Base-by-base conservation (phyloP, 2,797 vertebrate species). In the Agapornis canus region DNA sequence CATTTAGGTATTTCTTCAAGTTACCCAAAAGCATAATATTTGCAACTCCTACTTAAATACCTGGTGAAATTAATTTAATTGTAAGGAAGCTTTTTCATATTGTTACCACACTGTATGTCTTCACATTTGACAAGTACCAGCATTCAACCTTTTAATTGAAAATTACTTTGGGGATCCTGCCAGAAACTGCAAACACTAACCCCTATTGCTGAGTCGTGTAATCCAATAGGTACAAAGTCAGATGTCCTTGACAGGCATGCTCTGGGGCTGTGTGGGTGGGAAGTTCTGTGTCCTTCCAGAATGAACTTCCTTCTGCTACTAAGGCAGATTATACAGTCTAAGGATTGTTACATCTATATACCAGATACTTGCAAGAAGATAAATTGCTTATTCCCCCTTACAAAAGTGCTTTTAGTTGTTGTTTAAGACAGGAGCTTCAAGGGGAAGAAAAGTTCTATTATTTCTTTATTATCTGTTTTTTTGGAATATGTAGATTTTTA, bases 71-170 rank as follows among this genome's bases (percentile, higher is more conserved):
- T 52, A 82, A 80, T 97, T 93, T 96, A 94, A 86, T 96, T 94
- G 86, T 95, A 96, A 97, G 98, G 97, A 98, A 98, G 98, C 98
- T 97, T 98, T 98, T 98, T 98, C 70, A 76, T 96, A 83, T 96
- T 94, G 95, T 97, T 97, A 89, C 95, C 95, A 96, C 83, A 65
- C 77, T 92, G 39, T 97, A 88, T 97, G 97, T 98, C 97, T 97
- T 97, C 93, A 69, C 93, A 89, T 97, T 97, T 98, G 98, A 98
- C 97, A 98, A 98, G 97, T 98, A 98, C 97, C 95, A 98, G 97
- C 97, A 86, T 97, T 97, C 91, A 94, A 90, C 60, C 95, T 97
- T 97, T 97, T 98, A 98, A 98, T 97, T 98, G 97, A 97, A 98
- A 98, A 98, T 98, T 97, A 94, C 97, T 98, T 96, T 81, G 97